phyloP scores from a whole-genome alignment of 2,797 vertebrate genomes.

The Helicolenus hilgendorfi region DNA sequence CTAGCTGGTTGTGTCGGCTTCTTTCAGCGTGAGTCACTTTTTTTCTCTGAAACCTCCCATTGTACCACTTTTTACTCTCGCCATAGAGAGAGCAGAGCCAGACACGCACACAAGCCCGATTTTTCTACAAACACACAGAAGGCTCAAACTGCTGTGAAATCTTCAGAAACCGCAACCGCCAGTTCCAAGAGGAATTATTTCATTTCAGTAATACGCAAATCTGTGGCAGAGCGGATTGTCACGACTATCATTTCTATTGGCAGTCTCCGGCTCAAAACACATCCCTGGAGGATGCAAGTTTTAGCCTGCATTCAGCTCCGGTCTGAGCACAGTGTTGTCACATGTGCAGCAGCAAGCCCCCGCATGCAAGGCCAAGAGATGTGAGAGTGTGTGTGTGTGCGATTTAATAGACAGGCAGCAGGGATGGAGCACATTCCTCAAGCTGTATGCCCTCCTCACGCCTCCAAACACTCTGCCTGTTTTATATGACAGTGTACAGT shows the following conservation, averaged over 20 bases:
- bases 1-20: background rate
- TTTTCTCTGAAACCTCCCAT: background rate
- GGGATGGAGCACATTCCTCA: constrained; percentile 60
- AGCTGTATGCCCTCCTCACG: constrained; percentile 17
- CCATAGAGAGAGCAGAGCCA: background rate
- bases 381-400: background rate
- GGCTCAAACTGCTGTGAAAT: background rate
- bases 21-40: constrained; percentile 27
- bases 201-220: background rate
- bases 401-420: constrained; percentile 3
- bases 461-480: constrained; percentile 26
- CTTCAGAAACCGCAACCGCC: background rate
- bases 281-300: constrained; percentile 11
- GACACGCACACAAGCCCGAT: background rate
- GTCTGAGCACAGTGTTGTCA: background rate
- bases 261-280: background rate
- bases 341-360: constrained; percentile 55
- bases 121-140: background rate
- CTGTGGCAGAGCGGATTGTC: background rate
- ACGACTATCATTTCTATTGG: background rate
- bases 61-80: background rate
- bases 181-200: background rate
- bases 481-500: background rate
- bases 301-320: background rate
- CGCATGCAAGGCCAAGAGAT: constrained; percentile 22